These are phyloP conservation scores for Hipposideros armiger DNA, from an alignment of 2,113 vertebrate genomes.

Conservation along the genomic window DNA sequence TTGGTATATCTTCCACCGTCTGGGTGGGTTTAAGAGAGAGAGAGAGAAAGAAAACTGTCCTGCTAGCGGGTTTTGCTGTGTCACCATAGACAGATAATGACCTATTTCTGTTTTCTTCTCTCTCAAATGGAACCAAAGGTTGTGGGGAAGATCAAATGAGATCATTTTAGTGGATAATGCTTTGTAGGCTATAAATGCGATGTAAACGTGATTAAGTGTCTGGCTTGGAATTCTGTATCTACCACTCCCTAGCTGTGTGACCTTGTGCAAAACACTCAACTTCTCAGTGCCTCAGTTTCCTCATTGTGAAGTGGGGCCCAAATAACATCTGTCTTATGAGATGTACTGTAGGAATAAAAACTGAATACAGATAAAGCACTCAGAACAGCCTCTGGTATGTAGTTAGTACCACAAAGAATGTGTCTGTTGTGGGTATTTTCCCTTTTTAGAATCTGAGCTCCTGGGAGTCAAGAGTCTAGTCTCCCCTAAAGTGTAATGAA, in stretches of 20 bases:
- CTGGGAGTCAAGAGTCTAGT: not conserved
- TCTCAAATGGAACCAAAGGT: not conserved
- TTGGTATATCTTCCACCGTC: not conserved
- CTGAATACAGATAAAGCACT: not conserved
- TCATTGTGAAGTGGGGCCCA: not conserved
- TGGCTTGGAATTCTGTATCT: not conserved
- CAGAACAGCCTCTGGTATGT: not conserved
- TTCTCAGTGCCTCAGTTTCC: not conserved
- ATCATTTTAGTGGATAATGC: not conserved
- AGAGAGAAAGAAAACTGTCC: not conserved
- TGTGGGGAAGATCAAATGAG: not conserved
- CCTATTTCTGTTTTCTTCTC: slow-evolving; percentile 3
- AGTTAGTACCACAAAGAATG: not conserved
- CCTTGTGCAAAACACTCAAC: not conserved
- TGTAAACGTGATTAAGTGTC: not conserved
- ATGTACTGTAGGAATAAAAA: not conserved
- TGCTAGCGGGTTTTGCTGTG: not conserved
- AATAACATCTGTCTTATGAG: not conserved
- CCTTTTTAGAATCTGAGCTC: not conserved
- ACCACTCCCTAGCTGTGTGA: not conserved
- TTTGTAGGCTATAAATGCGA: not conserved
- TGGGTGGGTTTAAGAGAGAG: not conserved
- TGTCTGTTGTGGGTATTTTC: not conserved
- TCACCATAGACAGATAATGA: not conserved
- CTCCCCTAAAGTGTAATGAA: not conserved